Percentiles rank a stretch among this genome's conserved stretches.
phyloP scores from a whole-genome alignment of 2,888 invertebrate genomes.

The Furcula furcula region DNA sequence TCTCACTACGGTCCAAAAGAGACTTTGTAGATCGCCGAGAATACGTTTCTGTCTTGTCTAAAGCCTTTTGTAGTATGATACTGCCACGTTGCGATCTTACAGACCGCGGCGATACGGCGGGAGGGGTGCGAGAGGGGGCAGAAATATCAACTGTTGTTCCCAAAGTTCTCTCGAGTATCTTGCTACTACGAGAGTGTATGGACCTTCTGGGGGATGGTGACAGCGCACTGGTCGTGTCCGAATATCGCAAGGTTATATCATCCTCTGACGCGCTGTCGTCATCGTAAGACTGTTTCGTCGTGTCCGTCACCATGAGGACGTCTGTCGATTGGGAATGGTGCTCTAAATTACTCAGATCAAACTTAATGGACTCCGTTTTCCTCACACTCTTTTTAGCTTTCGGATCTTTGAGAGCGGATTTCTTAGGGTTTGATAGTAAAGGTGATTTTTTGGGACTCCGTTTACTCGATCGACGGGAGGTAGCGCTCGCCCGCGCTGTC shows the following conservation, averaged over 20 bases:
- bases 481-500: constrained; percentile 12
- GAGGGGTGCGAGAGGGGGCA: constrained; percentile 15
- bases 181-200: constrained; percentile 46
- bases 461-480: constrained; percentile 18
- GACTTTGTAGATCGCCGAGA: constrained; percentile 6
- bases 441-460: constrained; percentile 23
- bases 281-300: constrained; percentile 9
- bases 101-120: constrained; percentile 27
- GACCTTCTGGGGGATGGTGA: constrained; percentile 48
- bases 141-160: constrained; percentile 24
- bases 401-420: constrained; percentile 63
- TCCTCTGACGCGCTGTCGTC: constrained; percentile 24
- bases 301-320: constrained; percentile 20
- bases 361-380: constrained; percentile 67
- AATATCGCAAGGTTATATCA: constrained; percentile 48
- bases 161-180: constrained; percentile 38
- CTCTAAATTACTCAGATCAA: constrained; percentile 66
- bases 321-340: constrained; percentile 23
- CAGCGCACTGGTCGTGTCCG: constrained; percentile 32
- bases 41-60: constrained; percentile 16
- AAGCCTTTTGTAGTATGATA: constrained; percentile 40
- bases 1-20: constrained; percentile 16
- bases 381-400: constrained; percentile 36
- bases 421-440: constrained; percentile 41
- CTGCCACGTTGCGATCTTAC: constrained; percentile 42